Percentiles rank a stretch among this genome's conserved stretches.
Conservation (phyloP, 2,113 vertebrate genomes). For the Edolisoma coerulescens region DNA sequence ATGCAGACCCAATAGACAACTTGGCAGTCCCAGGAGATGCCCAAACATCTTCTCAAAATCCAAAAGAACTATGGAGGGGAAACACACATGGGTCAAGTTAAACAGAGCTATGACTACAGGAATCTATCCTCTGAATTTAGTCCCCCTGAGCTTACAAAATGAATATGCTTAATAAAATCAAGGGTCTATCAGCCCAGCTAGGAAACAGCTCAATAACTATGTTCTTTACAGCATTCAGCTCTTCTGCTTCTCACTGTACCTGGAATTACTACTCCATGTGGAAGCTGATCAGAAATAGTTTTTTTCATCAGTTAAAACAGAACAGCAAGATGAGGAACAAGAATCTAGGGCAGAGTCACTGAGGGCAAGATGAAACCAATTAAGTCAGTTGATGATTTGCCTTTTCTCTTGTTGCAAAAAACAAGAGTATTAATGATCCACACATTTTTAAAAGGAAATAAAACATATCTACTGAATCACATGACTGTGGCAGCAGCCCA, state of each 20-base stretch:
- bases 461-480: background rate
- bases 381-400: background rate
- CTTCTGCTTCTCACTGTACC: background rate
- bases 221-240: background rate
- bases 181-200: background rate
- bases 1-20: background rate
- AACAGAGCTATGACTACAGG: background rate
- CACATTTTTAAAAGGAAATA: background rate
- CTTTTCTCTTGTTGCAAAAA: background rate
- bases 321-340: background rate
- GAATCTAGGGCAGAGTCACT: background rate
- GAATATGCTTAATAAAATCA: background rate
- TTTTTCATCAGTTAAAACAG: background rate
- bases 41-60: background rate
- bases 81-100: background rate
- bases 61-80: background rate
- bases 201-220: background rate
- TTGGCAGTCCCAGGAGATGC: background rate
- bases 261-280: background rate
- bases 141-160: background rate
- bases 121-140: background rate
- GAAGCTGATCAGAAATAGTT: background rate
- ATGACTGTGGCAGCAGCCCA: background rate
- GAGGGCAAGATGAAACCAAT: background rate
- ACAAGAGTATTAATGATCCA: background rate